These are phyloP conservation scores for Muntiacus muntjak DNA, from an alignment of 2,113 vertebrate species.

Conservation along the genomic window DNA sequence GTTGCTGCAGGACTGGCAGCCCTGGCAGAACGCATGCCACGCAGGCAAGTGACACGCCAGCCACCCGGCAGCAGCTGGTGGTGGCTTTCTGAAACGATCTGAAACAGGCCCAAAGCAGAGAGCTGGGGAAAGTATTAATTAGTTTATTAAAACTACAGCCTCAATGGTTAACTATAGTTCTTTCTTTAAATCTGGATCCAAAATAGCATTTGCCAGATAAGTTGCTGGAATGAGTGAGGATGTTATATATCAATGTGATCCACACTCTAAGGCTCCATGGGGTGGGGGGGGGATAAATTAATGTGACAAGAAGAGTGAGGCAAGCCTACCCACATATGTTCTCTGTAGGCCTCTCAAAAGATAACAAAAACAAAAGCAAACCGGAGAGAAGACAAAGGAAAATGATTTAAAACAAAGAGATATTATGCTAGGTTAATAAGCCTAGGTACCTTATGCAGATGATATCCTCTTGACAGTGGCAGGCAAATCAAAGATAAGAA, in stretches of 20 bases:
- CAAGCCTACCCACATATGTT: background rate
- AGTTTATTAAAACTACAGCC: conserved; percentile 39
- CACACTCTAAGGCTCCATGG: background rate
- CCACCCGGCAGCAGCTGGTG: conserved; percentile 20
- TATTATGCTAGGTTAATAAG: background rate
- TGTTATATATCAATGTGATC: background rate
- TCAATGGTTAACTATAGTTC: conserved; percentile 32
- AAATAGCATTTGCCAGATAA: background rate
- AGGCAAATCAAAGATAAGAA: background rate
- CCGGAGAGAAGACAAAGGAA: background rate
- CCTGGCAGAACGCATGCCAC: conserved; percentile 5
- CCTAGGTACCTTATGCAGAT: background rate
- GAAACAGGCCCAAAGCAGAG: conserved; percentile 23
- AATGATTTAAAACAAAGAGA: background rate
- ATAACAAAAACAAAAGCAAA: background rate
- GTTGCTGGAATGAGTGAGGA: background rate
- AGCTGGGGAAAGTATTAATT: conserved; percentile 24
- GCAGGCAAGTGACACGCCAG: background rate
- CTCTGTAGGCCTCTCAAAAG: background rate
- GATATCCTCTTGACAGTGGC: background rate
- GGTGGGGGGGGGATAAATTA: background rate
- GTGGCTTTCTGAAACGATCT: background rate
- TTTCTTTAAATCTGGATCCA: background rate
- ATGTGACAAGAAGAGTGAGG: background rate
- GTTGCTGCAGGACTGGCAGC: background rate